phyloP scores from a whole-genome alignment of 2,797 vertebrate species.

The Leptatherina wallacei region DNA sequence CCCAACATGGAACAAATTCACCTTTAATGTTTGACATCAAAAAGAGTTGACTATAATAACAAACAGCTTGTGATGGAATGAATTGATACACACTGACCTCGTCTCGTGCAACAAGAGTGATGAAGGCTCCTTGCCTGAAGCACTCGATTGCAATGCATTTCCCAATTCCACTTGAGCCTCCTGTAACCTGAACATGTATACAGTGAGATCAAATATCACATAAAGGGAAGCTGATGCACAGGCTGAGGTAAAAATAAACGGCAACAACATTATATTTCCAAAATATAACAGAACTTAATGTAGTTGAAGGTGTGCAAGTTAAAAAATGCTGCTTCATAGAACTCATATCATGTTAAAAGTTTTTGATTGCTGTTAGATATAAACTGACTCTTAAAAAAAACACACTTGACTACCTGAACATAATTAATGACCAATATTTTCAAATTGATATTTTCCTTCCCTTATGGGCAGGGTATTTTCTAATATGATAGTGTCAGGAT shows the following conservation, averaged over 20 bases:
- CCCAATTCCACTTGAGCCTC: constrained; percentile 97
- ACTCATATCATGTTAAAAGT: not conserved
- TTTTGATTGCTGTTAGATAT: not conserved
- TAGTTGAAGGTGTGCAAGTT: not conserved
- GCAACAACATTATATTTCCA: not conserved
- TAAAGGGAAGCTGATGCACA: not conserved
- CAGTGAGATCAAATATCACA: constrained; percentile 1
- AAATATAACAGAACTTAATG: not conserved
- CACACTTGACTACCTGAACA: not conserved
- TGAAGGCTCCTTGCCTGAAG: constrained; percentile 95
- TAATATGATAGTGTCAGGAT: not conserved
- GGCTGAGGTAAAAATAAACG: not conserved
- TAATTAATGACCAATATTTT: not conserved
- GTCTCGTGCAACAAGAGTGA: constrained; percentile 95
- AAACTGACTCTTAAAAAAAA: too few species aligned
- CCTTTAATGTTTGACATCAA: constrained; percentile 38
- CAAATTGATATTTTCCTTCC: not conserved
- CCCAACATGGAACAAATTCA: constrained; percentile 22
- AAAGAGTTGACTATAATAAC: constrained; percentile 21
- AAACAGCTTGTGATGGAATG: constrained; percentile 18
- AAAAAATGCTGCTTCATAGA: not conserved
- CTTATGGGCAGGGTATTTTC: not conserved
- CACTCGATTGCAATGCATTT: constrained; percentile 96
- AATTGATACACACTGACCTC: constrained; percentile 85
- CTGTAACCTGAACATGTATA: constrained; percentile 88